These are phyloP conservation scores for Lasiommata megera DNA, from an alignment of 2,888 invertebrate species.

Conservation along the genomic window DNA sequence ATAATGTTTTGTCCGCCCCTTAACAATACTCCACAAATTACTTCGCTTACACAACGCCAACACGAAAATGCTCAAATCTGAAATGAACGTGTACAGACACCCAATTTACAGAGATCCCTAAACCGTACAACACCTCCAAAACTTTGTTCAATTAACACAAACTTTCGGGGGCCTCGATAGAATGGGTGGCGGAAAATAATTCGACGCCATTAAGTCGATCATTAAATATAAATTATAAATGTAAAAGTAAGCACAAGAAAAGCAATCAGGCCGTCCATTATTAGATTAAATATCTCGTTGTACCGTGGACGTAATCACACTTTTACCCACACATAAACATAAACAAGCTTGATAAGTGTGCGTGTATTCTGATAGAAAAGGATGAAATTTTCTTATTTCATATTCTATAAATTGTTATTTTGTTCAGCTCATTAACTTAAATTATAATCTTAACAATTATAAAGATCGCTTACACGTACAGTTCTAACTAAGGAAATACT, in stretches of 20 bases:
- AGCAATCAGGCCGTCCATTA: conserved; percentile 72
- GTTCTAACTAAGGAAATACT: too few relatives aligned
- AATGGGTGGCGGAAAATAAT: conserved; percentile 56
- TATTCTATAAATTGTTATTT: neutral
- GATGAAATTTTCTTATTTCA: neutral
- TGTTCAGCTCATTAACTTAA: too few relatives aligned
- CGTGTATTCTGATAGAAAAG: neutral
- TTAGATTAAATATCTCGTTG: conserved; percentile 71
- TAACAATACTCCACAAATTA: conserved; percentile 63
- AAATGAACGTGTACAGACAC: conserved; percentile 72
- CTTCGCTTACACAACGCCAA: conserved; percentile 66
- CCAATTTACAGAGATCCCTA: conserved; percentile 43
- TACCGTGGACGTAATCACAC: conserved; percentile 42
- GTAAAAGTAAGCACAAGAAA: conserved; percentile 76
- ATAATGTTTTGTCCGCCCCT: conserved; percentile 55
- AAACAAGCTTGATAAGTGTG: neutral
- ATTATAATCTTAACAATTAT: too few relatives aligned
- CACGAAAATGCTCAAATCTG: conserved; percentile 76
- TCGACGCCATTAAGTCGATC: conserved; percentile 77
- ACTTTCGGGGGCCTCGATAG: conserved; percentile 43
- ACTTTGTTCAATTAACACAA: conserved; percentile 34
- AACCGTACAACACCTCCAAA: conserved; percentile 23
- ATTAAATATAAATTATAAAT: conserved; percentile 81
- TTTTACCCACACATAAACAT: conserved; percentile 29
- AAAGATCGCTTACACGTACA: too few relatives aligned